phyloP scores from a whole-genome alignment of 2,888 invertebrate species.

The Mesochorus sp. region DNA sequence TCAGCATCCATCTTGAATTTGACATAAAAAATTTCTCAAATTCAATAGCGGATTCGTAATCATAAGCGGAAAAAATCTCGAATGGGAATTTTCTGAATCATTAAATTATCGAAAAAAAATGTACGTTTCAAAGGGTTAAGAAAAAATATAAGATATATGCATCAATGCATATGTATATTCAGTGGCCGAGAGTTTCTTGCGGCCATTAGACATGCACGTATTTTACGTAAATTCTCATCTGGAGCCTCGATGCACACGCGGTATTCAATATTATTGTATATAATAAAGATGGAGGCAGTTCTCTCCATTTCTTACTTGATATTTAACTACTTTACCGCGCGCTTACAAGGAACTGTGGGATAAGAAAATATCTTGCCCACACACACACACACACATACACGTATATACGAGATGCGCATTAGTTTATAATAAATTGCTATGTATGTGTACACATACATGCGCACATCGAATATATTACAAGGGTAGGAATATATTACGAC shows the following conservation, averaged over 20 bases:
- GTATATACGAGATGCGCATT: constrained; percentile 12
- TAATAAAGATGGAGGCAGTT: constrained; percentile 19
- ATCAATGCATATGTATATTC: background rate
- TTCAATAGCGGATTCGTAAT: too few species aligned
- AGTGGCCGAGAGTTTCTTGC: too few species aligned
- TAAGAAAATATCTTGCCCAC: constrained; percentile 37
- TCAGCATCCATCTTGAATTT: too few species aligned
- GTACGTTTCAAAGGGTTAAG: too few species aligned
- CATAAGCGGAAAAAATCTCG: too few species aligned
- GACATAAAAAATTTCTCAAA: too few species aligned
- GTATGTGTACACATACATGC: constrained; percentile 1
- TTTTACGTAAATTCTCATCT: background rate
- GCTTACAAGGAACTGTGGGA: constrained; percentile 13
- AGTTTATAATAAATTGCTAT: background rate
- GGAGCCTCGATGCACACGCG: background rate
- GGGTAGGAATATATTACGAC: too few species aligned
- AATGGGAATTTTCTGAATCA: too few species aligned
- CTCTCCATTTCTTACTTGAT: background rate
- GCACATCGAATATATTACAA: constrained; percentile 31
- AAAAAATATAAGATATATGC: too few species aligned
- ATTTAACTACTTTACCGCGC: constrained; percentile 24
- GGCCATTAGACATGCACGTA: too few species aligned
- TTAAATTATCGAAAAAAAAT: too few species aligned
- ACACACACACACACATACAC: background rate
- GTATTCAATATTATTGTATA: constrained; percentile 43